Evolutionary conservation across 2,113 vertebrate genomes (phyloP).

Genomic region (Phalacrocorax carbo): DNA sequence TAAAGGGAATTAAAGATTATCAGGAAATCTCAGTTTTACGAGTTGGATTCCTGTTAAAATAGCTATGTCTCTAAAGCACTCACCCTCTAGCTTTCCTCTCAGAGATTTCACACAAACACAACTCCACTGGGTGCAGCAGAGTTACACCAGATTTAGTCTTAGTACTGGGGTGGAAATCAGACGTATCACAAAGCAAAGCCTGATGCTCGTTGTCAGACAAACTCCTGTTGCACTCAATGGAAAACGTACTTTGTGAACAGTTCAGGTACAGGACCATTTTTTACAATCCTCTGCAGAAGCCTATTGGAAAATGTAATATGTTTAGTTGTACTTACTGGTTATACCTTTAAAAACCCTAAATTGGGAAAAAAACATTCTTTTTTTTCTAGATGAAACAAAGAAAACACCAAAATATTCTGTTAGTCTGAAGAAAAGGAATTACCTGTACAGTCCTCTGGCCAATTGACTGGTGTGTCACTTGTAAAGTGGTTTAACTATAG

Average conservation of each 20-base stretch:
- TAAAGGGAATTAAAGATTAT: not conserved
- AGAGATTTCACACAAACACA: not conserved
- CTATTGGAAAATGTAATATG: not conserved
- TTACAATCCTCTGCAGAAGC: not conserved
- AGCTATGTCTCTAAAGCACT: not conserved
- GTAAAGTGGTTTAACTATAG: not conserved
- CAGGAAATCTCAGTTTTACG: not conserved
- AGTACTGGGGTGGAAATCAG: not conserved
- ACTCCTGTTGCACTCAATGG: not conserved
- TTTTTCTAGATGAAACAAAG: not conserved
- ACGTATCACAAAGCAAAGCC: not conserved
- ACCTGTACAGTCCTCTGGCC: not conserved
- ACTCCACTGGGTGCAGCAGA: not conserved
- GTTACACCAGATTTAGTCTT: not conserved
- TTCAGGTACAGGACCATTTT: fast-evolving
- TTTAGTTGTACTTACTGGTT: not conserved
- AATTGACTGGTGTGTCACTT: not conserved
- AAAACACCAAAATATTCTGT: not conserved
- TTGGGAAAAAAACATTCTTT: not conserved
- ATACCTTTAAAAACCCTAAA: not conserved
- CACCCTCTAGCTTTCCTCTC: not conserved
- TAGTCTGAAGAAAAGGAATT: not conserved
- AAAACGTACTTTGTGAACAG: not conserved
- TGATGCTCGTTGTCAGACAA: not conserved
- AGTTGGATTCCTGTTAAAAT: not conserved